These are phyloP conservation scores for Tinea pellionella DNA, from an alignment of 2,888 invertebrate species.

Conservation along the genomic window DNA sequence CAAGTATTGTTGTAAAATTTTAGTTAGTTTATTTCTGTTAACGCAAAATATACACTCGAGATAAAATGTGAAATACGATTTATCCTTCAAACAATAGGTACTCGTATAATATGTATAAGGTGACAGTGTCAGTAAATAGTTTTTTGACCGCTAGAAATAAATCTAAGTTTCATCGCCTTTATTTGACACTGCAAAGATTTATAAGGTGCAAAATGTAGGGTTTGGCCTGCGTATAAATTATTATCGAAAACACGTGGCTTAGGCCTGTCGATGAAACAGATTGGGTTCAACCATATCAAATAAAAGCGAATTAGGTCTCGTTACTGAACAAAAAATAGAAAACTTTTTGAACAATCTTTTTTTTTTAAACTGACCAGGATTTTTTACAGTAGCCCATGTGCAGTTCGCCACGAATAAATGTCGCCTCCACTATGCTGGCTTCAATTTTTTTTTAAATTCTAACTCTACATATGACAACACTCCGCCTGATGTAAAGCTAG, in stretches of 20 bases:
- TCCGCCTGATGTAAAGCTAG: no score
- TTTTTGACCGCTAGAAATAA: conserved; percentile 27
- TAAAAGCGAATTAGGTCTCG: conserved; percentile 6
- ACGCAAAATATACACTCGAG: no score
- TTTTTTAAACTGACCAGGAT: no score
- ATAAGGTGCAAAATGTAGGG: conserved; percentile 49
- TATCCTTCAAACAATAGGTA: no score
- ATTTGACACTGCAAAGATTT: conserved; percentile 53
- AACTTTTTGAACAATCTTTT: background rate
- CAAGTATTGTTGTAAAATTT: no score
- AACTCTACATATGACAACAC: no score
- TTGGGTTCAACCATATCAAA: conserved; percentile 11
- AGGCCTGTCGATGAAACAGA: conserved; percentile 8
- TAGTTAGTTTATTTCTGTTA: no score
- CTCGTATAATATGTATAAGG: background rate
- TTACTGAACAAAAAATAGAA: background rate
- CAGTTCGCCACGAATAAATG: no score
- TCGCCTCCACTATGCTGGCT: no score
- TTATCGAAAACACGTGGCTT: conserved; percentile 14
- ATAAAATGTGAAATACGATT: no score
- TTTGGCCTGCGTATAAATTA: conserved; percentile 18
- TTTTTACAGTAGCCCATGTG: no score
- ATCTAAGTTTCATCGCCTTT: conserved; percentile 38
- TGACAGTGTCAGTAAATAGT: conserved; percentile 7
- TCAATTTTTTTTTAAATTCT: no score